Conservation (phyloP, 2,113 vertebrate species). For the Cebidichthys violaceus region DNA sequence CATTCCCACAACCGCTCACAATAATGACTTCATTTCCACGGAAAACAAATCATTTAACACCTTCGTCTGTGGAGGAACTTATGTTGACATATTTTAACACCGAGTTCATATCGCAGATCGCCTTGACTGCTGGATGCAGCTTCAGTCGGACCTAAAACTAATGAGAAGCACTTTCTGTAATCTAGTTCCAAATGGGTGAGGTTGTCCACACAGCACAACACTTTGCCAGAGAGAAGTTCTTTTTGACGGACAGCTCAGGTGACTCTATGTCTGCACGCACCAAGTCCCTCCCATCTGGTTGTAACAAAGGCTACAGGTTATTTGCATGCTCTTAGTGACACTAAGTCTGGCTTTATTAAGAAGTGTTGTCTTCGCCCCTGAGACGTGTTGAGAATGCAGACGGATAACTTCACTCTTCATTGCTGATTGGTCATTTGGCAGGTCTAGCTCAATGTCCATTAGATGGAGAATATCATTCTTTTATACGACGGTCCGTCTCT, state of each 20-base stretch:
- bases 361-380: conserved; percentile 3
- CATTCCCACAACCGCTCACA: not conserved
- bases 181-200: not conserved
- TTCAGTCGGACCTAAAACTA: conserved; percentile 3
- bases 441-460: conserved; percentile 39
- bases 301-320: conserved; percentile 34
- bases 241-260: conserved; percentile 1
- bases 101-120: not conserved
- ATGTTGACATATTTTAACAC: conserved; percentile 9
- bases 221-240: conserved; percentile 1
- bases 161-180: not conserved
- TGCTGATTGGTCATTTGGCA: conserved; percentile 58
- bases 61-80: not conserved
- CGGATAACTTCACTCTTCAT: conserved; percentile 27
- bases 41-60: conserved; percentile 2
- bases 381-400: conserved; percentile 45
- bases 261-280: conserved; percentile 8
- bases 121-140: not conserved
- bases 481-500: conserved; percentile 40
- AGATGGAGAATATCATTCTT: conserved; percentile 39
- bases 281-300: conserved; percentile 46
- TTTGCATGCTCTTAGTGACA: conserved; percentile 25
- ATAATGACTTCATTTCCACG: conserved; percentile 11
- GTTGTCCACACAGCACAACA: not conserved
- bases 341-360: conserved; percentile 34